Evolutionary conservation across 1,140 invertebrate species (phyloP).

Genomic region (Cotesia chilonis): DNA sequence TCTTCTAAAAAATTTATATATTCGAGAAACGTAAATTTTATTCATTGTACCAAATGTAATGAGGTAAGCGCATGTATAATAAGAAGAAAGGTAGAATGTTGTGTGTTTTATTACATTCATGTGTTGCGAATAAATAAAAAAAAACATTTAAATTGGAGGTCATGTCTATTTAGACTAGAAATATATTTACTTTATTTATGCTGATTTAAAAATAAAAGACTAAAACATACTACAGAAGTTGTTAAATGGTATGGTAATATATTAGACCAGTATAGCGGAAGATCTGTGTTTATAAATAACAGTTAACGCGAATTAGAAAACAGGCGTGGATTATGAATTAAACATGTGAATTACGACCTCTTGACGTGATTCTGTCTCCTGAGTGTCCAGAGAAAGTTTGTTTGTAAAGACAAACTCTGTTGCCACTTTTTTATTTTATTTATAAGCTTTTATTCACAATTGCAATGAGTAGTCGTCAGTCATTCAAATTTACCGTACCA

Average conservation of each 20-base stretch:
- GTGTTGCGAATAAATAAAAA: too few relatives aligned
- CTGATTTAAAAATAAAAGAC: too few relatives aligned
- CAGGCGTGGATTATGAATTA: conserved; percentile 57
- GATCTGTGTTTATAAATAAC: conserved; percentile 23
- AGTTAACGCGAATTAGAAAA: conserved; percentile 45
- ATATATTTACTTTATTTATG: too few relatives aligned
- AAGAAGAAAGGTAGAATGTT: too few relatives aligned
- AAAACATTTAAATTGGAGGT: too few relatives aligned
- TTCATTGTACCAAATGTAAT: too few relatives aligned
- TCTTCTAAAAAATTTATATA: too few relatives aligned
- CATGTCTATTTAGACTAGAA: too few relatives aligned
- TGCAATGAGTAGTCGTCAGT: not conserved
- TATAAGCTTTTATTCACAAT: not conserved
- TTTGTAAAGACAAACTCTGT: conserved; percentile 37
- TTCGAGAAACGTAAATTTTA: too few relatives aligned
- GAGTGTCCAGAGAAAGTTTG: conserved; percentile 54
- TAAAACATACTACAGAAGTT: too few relatives aligned
- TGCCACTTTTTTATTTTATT: not conserved
- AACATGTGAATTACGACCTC: conserved; percentile 49
- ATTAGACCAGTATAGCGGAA: conserved; percentile 7
- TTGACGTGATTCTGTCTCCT: conserved; percentile 37
- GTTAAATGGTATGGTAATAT: not conserved
- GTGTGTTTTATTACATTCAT: too few relatives aligned
- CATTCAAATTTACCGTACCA: not conserved
- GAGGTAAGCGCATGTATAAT: too few relatives aligned